These are phyloP conservation scores for Noctua janthe DNA, from an alignment of 2,888 invertebrate genomes.

Conservation along the genomic window DNA sequence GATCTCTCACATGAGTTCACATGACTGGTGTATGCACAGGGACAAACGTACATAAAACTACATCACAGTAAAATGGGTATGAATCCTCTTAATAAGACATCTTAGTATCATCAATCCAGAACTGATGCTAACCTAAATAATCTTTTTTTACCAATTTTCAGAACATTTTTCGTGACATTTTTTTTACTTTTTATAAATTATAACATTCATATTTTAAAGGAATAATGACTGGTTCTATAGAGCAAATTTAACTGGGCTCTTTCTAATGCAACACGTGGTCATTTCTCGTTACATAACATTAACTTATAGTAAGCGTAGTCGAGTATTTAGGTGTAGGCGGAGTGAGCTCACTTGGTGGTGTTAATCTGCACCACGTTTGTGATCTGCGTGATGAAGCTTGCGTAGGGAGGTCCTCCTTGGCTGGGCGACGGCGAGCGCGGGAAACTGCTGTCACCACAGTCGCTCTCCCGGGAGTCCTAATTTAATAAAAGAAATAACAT, in stretches of 20 bases:
- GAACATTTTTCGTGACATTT: constrained; percentile 15
- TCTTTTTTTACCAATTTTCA: constrained; percentile 17
- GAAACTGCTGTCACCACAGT: constrained; percentile 42
- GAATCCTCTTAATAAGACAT: constrained; percentile 41
- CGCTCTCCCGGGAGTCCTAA: constrained; percentile 58
- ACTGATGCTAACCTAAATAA: constrained; percentile 22
- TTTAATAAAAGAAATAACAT: background rate
- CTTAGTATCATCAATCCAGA: constrained; percentile 34
- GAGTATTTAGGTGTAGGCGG: constrained; percentile 50
- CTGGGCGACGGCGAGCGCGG: constrained; percentile 46
- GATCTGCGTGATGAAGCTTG: constrained; percentile 58
- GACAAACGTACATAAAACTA: constrained; percentile 55
- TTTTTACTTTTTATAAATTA: constrained; percentile 36
- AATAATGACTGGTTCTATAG: constrained; percentile 21
- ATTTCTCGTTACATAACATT: constrained; percentile 21
- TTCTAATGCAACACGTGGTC: constrained; percentile 9
- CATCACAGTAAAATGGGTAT: constrained; percentile 63
- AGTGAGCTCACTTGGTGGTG: constrained; percentile 49
- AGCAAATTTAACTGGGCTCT: constrained; percentile 4
- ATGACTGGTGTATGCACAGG: constrained; percentile 53
- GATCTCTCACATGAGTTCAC: constrained; percentile 61
- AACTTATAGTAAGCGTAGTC: constrained; percentile 26
- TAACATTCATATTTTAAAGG: constrained; percentile 34
- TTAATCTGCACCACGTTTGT: constrained; percentile 66
- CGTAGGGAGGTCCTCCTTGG: constrained; percentile 54